These are phyloP conservation scores for Passerina amoena DNA, from an alignment of 2,113 vertebrate genomes.

Conservation along the genomic window DNA sequence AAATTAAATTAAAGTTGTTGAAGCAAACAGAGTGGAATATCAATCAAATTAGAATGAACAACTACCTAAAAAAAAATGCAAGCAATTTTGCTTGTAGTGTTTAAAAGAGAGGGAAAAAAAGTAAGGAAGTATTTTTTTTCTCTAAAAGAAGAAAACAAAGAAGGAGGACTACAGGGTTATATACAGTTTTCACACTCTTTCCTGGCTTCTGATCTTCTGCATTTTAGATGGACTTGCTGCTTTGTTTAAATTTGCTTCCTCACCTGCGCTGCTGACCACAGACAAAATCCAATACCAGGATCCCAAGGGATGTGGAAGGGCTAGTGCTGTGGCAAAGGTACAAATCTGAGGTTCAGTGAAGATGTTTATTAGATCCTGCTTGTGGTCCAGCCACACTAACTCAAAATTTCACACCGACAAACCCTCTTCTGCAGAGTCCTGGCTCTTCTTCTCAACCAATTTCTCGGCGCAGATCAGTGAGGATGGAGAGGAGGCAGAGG, in stretches of 20 bases:
- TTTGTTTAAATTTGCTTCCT: not conserved
- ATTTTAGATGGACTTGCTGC: not conserved
- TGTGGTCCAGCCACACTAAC: not conserved
- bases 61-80: not conserved
- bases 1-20: not conserved
- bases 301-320: not conserved
- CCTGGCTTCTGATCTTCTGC: not conserved
- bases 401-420: not conserved
- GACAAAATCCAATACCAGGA: not conserved
- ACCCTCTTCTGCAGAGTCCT: not conserved
- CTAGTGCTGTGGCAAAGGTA: not conserved
- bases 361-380: not conserved
- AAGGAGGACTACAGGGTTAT: not conserved
- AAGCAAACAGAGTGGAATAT: not conserved
- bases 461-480: not conserved
- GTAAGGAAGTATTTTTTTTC: not conserved
- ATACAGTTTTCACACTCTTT: not conserved
- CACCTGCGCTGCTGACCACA: not conserved
- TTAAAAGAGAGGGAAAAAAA: not conserved
- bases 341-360: not conserved
- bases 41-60: not conserved
- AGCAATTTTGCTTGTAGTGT: not conserved
- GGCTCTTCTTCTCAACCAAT: not conserved
- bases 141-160: not conserved
- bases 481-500: not conserved